Evolutionary conservation across 1,140 invertebrate species (phyloP).

Genomic region (Lordiphosa stackelbergi): DNA sequence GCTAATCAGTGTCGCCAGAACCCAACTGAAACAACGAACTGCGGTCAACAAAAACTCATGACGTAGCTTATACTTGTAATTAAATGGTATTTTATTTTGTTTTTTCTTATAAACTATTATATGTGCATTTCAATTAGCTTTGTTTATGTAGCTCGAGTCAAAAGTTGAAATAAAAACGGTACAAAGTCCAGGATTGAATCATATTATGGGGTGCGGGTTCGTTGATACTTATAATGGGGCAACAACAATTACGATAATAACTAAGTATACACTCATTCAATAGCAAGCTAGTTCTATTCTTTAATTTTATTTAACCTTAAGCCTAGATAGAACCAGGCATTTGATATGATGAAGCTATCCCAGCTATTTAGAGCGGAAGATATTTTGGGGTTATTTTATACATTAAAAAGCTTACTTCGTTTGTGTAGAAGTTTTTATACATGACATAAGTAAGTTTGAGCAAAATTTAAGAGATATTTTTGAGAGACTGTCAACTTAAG

Average conservation of each 20-base stretch:
- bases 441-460: too few species aligned
- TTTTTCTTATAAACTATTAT: conserved; percentile 30
- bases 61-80: conserved; percentile 38
- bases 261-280: conserved; percentile 37
- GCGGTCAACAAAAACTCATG: conserved; percentile 23
- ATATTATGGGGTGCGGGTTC: conserved; percentile 23
- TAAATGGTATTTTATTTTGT: conserved; percentile 24
- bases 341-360: too few species aligned
- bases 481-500: too few species aligned
- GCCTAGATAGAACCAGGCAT: too few species aligned
- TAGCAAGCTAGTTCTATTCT: conserved; percentile 14
- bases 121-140: conserved; percentile 23
- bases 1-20: conserved; percentile 29
- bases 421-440: conserved; percentile 5
- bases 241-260: conserved; percentile 59
- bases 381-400: neutral
- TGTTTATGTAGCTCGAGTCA: conserved; percentile 33
- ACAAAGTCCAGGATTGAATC: conserved; percentile 53
- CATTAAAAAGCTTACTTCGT: neutral
- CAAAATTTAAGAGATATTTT: too few species aligned
- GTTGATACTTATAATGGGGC: conserved; percentile 20
- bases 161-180: conserved; percentile 23
- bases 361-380: too few species aligned
- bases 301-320: too few species aligned
- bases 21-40: conserved; percentile 9